A percentile compares a stretch with the other conserved stretches of the same genome.
phyloP scores from a whole-genome alignment of 2,888 invertebrate species.

The Gortyna flavago region DNA sequence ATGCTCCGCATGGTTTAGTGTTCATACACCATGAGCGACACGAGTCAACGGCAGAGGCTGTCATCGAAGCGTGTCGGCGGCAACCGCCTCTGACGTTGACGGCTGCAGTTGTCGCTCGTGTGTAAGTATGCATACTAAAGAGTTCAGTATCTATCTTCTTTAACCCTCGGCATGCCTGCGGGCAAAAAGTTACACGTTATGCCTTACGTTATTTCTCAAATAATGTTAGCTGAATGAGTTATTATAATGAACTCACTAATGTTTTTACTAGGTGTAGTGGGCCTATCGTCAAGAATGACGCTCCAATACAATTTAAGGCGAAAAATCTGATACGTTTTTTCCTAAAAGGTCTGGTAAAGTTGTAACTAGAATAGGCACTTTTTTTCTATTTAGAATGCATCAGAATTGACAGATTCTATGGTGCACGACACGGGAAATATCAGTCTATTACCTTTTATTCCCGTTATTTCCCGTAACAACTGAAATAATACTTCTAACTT shows the following conservation, averaged over 20 bases:
- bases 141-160: no score
- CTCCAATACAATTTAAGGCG: no score
- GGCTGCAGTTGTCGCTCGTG: no score
- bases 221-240: no score
- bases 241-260: neutral
- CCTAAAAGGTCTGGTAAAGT: neutral
- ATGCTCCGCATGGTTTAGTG: no score
- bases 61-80: no score
- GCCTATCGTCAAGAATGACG: neutral
- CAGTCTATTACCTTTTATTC: neutral
- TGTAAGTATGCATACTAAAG: no score
- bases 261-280: neutral
- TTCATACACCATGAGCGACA: no score
- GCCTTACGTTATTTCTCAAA: conserved; percentile 10
- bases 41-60: no score
- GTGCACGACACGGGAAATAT: conserved; percentile 2
- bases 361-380: neutral
- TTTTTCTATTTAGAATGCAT: conserved; percentile 16
- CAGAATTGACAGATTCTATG: conserved; percentile 15
- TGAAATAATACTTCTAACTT: no score
- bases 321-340: neutral
- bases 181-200: conserved; percentile 9
- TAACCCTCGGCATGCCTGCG: conserved; percentile 4
- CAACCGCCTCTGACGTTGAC: no score
- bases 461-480: no score